Evolutionary conservation across 1,140 invertebrate genomes (phyloP).

Genomic region (Octopus sinensis): DNA sequence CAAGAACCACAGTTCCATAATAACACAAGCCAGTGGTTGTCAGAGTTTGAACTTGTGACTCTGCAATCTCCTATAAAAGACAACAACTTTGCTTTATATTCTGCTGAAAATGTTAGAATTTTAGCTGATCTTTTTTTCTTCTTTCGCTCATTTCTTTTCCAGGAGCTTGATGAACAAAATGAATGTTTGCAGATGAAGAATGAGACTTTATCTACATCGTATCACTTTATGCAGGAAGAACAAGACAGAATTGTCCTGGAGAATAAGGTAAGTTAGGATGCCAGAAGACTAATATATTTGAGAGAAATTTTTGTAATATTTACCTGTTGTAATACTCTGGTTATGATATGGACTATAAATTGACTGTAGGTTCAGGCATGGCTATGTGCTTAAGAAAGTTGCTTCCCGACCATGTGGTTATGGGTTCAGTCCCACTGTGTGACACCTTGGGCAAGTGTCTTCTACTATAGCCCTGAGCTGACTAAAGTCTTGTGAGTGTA

Average conservation of each 20-base stretch:
- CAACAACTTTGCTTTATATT: not conserved
- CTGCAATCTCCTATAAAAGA: not conserved
- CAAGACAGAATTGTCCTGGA: constrained; percentile 31
- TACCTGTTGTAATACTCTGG: too few species aligned
- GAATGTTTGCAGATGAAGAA: constrained; percentile 55
- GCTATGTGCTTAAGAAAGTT: too few species aligned
- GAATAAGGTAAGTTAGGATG: constrained; percentile 35
- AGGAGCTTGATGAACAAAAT: constrained; percentile 35
- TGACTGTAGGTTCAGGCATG: too few species aligned
- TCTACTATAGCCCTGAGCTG: too few species aligned
- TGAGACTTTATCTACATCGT: constrained; percentile 44
- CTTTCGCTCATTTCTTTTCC: constrained; percentile 14
- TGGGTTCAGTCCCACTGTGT: too few species aligned
- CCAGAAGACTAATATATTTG: too few species aligned
- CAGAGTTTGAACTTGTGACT: not conserved
- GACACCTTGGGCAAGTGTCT: too few species aligned
- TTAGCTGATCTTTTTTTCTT: not conserved
- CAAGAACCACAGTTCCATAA: too few species aligned
- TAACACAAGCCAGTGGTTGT: not conserved
- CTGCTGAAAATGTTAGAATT: not conserved
- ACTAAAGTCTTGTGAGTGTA: too few species aligned
- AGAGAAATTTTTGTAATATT: too few species aligned
- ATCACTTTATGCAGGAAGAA: constrained; percentile 50
- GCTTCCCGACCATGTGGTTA: too few species aligned
- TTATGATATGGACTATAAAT: too few species aligned